phyloP scores from a whole-genome alignment of 2,797 vertebrate genomes.

The Eleutherodactylus coqui region DNA sequence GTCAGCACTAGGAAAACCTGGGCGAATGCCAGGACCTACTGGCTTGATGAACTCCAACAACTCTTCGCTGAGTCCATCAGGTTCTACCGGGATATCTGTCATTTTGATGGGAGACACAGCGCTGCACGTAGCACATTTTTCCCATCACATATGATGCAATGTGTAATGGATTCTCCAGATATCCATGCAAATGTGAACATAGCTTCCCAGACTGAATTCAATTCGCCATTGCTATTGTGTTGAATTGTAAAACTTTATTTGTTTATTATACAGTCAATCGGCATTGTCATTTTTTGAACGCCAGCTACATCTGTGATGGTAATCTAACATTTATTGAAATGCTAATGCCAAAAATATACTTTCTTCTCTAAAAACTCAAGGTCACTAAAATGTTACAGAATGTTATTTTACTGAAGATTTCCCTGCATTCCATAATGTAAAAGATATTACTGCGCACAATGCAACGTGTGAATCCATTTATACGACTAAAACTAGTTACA shows the following conservation, averaged over 20 bases:
- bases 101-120: neutral
- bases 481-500: slow-evolving; percentile 14
- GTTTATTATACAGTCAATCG: neutral
- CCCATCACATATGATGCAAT: neutral
- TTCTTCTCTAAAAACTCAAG: slow-evolving; percentile 4
- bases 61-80: too few species aligned
- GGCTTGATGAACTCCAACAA: too few species aligned
- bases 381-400: slow-evolving; percentile 18
- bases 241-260: neutral
- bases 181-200: neutral
- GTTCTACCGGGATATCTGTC: too few species aligned
- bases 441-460: slow-evolving; percentile 13
- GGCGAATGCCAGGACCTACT: too few species aligned
- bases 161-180: neutral
- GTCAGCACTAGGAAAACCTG: too few species aligned
- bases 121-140: neutral
- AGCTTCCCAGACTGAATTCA: neutral
- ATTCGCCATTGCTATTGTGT: neutral
- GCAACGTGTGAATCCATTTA: slow-evolving; percentile 19
- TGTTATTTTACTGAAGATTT: slow-evolving; percentile 32
- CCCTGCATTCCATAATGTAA: slow-evolving; percentile 32
- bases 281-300: neutral
- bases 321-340: slow-evolving; percentile 24
- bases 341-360: slow-evolving; percentile 9
- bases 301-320: neutral